Percentiles rank a stretch among this genome's conserved stretches.
Evolutionary conservation across 64 coral and sea anemone genomes (phyloP).

Genomic region (Porites lutea): DNA sequence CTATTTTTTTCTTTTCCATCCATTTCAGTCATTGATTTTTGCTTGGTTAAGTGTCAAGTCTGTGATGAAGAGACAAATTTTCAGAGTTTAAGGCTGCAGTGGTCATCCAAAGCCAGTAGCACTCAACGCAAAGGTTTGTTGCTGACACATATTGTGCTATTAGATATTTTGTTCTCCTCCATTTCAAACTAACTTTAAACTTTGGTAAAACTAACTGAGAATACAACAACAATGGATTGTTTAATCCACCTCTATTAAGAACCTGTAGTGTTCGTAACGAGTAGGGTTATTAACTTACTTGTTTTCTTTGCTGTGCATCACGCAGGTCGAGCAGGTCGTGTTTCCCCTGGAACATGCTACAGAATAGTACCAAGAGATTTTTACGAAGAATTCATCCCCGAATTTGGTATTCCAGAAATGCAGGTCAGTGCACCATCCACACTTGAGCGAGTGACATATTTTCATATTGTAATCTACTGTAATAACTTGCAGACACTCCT

Average conservation of each 20-base stretch:
- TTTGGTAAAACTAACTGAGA: too few relatives aligned
- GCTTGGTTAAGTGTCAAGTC: slow-evolving; percentile 84
- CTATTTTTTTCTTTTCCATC: background rate
- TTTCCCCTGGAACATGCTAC: slow-evolving; percentile 91
- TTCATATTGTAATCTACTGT: too few relatives aligned
- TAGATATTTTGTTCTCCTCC: background rate
- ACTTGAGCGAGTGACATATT: background rate
- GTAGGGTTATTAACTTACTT: background rate
- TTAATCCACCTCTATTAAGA: too few relatives aligned
- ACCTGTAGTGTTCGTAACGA: too few relatives aligned
- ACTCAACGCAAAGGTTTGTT: slow-evolving; percentile 90
- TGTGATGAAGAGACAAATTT: slow-evolving; percentile 97
- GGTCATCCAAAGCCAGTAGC: slow-evolving; percentile 86
- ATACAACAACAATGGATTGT: too few relatives aligned
- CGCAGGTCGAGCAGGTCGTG: slow-evolving; percentile 96
- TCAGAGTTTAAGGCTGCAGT: slow-evolving; percentile 88
- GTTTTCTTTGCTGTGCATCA: background rate
- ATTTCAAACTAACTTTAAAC: too few relatives aligned
- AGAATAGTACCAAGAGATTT: slow-evolving; percentile 84
- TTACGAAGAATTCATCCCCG: slow-evolving; percentile 80
- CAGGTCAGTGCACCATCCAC: slow-evolving; percentile 47
- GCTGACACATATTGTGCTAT: background rate
- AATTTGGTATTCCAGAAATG: slow-evolving; percentile 94
- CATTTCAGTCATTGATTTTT: slow-evolving; percentile 93
- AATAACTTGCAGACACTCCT: too few relatives aligned